Conservation (phyloP, 2,888 invertebrate species). For the Cacoxenus indagator region DNA sequence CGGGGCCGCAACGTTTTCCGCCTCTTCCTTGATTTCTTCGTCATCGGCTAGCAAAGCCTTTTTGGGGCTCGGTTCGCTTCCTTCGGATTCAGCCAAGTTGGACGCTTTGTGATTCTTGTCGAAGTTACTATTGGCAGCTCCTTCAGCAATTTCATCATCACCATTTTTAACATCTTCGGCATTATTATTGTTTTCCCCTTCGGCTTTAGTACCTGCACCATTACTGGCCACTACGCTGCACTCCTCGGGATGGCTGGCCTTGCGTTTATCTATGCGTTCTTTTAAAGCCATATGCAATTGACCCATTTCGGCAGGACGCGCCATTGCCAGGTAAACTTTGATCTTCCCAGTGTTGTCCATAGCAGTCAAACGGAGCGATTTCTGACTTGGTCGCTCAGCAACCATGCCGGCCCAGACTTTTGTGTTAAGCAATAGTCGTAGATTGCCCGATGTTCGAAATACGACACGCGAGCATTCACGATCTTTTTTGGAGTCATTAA, state of each 20-base stretch:
- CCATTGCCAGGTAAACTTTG: slow-evolving; percentile 87
- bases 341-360: slow-evolving; percentile 86
- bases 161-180: slow-evolving; percentile 57
- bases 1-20: slow-evolving; percentile 46
- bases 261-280: slow-evolving; percentile 72
- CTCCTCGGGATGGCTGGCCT: slow-evolving; percentile 65
- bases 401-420: slow-evolving; percentile 96
- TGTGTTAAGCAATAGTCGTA: slow-evolving; percentile 91
- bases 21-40: slow-evolving; percentile 36
- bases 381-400: slow-evolving; percentile 87
- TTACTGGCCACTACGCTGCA: slow-evolving; percentile 39
- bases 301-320: slow-evolving; percentile 79
- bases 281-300: slow-evolving; percentile 77
- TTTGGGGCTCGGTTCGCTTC: slow-evolving; percentile 65
- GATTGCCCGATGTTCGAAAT: slow-evolving; percentile 89
- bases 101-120: slow-evolving; percentile 27
- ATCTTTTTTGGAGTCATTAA: slow-evolving; percentile 81
- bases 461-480: slow-evolving; percentile 82
- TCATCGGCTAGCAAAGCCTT: slow-evolving; percentile 55
- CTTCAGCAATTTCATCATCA: slow-evolving; percentile 44
- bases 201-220: slow-evolving; percentile 29
- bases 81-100: slow-evolving; percentile 31
- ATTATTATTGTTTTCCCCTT: slow-evolving; percentile 21
- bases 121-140: slow-evolving; percentile 60
- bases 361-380: slow-evolving; percentile 90